Evolutionary conservation across 2,888 invertebrate species (phyloP), one percentile per base, ranked within the genome.

Genomic region (Trissonchulus sp.): DNA sequence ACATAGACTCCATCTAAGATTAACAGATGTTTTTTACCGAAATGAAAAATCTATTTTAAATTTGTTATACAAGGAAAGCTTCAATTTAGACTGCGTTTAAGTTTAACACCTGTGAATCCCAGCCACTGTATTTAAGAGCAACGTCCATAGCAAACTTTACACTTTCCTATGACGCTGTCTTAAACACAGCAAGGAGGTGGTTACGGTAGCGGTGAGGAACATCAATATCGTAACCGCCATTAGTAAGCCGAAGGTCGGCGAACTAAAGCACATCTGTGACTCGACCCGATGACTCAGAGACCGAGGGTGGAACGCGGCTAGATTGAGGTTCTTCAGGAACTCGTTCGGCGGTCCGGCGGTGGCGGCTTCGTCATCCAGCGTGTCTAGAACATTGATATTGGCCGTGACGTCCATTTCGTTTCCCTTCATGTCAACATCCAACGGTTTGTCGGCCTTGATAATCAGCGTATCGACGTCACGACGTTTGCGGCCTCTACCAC

Each of bases 371-470:
- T 75, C 75, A 30, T 75, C 77, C 72, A 79, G 72, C 31, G 76
- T 77, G 75, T 79, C 79, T 60, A 79, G 71, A 72, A 79, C 78
- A 74, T 76, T 78, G 37, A 79, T 72, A 15, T 74, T 76, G 2
- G 78, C 75, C 62, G 74, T 73, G n/a, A 79, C 75, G 63, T 79
- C 79, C 48, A 79, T 33, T 37, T 75, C 75, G 36, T 30, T 35
- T 23, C 38, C 65, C 3, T 31, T 15, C 3, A 23, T 18, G 3
- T 15, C 28, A 2, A 69, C 3, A 28, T 34, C 36, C 28, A 28
- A n/a, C 1, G 65, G 30, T 33, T 36, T 63, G 63, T 63, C 38
- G 35, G 72, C 72, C 23, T 36, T 38, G 8, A 75, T 28, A n/a
- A 75, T 38, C 1, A 75, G 34, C 33, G 71, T 73, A 30, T 31